Percentiles rank a stretch among this genome's conserved stretches.
Conservation (phyloP, 2,888 invertebrate genomes). For the Oscheius sp. region DNA sequence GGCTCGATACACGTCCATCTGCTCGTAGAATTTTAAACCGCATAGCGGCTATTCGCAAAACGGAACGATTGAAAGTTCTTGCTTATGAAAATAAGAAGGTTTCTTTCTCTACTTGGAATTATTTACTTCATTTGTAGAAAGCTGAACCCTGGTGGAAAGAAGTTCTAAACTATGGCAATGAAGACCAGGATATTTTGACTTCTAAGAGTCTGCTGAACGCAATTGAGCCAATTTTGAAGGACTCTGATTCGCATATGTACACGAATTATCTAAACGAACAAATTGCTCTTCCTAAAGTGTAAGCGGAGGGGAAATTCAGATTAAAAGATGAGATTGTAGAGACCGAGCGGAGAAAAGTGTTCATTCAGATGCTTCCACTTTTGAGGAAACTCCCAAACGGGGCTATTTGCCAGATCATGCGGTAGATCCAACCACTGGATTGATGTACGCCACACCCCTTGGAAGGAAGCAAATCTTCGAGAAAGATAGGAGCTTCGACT, state of each 20-base stretch:
- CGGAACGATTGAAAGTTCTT: slow-evolving; percentile 1
- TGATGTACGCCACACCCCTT: slow-evolving; percentile 39
- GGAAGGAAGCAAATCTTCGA: slow-evolving; percentile 45
- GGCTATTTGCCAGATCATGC: slow-evolving; percentile 43
- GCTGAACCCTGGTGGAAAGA: slow-evolving; percentile 28
- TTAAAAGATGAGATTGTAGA: too few species aligned
- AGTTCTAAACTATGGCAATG: slow-evolving; percentile 7
- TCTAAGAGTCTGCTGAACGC: slow-evolving; percentile 23
- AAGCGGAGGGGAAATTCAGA: too few species aligned
- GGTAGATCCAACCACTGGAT: slow-evolving; percentile 38
- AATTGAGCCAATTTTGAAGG: slow-evolving; percentile 35
- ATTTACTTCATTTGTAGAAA: background rate
- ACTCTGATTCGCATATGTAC: slow-evolving; percentile 36
- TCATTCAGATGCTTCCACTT: background rate
- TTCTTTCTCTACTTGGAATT: background rate
- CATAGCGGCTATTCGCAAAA: background rate
- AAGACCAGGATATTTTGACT: background rate
- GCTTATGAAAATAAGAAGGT: background rate
- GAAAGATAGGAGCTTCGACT: slow-evolving; percentile 29
- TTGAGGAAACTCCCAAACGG: slow-evolving; percentile 43
- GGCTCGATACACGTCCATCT: slow-evolving; percentile 20
- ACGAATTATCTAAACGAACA: slow-evolving; percentile 35
- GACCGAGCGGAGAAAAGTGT: too few species aligned
- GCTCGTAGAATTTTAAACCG: slow-evolving; percentile 15
- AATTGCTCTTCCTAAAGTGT: background rate